A percentile compares a stretch with the other conserved stretches of the same genome.
Evolutionary conservation across 2,797 vertebrate species (phyloP).

Genomic region (Schizothorax lantsangensis): DNA sequence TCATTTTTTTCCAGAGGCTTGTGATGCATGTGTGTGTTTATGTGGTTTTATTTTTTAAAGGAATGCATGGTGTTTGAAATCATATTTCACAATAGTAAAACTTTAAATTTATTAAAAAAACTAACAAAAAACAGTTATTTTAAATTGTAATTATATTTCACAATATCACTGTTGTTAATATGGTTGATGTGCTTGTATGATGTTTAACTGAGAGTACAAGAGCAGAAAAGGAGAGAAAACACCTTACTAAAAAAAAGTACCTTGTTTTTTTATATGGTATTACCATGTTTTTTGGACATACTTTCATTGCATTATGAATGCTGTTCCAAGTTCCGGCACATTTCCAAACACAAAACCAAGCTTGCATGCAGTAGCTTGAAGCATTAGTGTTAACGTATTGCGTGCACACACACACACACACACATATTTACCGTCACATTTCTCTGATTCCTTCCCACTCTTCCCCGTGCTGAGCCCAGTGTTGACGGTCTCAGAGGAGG

Average conservation of each 20-base stretch:
- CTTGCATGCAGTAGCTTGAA: background rate
- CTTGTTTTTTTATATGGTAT: background rate
- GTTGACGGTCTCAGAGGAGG: constrained; percentile 91
- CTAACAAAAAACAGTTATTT: background rate
- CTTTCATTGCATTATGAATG: background rate
- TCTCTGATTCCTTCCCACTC: constrained; percentile 78
- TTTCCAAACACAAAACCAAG: background rate
- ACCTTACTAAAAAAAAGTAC: background rate
- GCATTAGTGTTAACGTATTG: background rate
- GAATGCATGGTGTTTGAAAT: background rate
- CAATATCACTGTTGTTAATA: background rate
- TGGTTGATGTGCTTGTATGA: background rate
- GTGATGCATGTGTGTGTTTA: background rate
- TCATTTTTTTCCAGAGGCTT: background rate
- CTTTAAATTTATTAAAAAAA: background rate
- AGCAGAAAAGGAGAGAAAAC: background rate
- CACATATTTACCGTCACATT: constrained; percentile 68
- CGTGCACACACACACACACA: background rate
- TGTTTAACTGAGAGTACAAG: background rate
- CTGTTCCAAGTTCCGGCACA: background rate
- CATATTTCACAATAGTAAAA: background rate
- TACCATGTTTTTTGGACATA: background rate
- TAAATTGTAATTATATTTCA: background rate
- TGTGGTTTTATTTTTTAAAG: background rate
- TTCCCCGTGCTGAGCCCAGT: constrained; percentile 73